Evolutionary conservation across 2,888 invertebrate species (phyloP).

Genomic region (Serrognathus titanus): DNA sequence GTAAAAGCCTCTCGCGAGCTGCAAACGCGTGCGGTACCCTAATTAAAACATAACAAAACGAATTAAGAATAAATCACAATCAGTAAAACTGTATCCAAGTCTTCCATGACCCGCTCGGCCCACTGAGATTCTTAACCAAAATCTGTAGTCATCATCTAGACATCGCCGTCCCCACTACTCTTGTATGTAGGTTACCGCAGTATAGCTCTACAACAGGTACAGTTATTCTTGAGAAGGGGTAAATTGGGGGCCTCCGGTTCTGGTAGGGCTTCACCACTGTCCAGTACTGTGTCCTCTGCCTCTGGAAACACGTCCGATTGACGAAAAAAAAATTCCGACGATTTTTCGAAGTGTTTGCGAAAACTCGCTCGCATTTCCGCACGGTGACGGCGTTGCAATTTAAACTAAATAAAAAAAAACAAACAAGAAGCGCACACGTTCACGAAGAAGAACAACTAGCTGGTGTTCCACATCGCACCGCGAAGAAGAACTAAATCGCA

Average conservation of each 20-base stretch:
- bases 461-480: constrained; percentile 16
- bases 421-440: background rate
- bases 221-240: constrained; percentile 44
- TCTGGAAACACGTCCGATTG: constrained; percentile 33
- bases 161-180: constrained; percentile 36
- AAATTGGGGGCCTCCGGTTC: constrained; percentile 30
- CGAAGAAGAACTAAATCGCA: constrained; percentile 21
- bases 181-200: constrained; percentile 46
- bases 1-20: background rate
- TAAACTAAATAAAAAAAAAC: background rate
- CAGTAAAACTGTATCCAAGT: constrained; percentile 1
- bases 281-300: constrained; percentile 42
- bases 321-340: constrained; percentile 22
- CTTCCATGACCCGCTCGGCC: constrained; percentile 15
- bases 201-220: constrained; percentile 49
- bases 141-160: constrained; percentile 40
- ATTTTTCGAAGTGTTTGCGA: background rate
- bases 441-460: background rate
- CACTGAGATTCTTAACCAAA: constrained; percentile 27
- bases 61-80: background rate
- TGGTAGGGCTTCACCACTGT: constrained; percentile 43
- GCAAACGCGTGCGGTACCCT: background rate
- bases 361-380: background rate
- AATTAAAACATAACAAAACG: background rate
- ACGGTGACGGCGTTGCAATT: no score